Base-by-base conservation (phyloP, 2,888 invertebrate genomes). In the Synergus itoensis region DNA sequence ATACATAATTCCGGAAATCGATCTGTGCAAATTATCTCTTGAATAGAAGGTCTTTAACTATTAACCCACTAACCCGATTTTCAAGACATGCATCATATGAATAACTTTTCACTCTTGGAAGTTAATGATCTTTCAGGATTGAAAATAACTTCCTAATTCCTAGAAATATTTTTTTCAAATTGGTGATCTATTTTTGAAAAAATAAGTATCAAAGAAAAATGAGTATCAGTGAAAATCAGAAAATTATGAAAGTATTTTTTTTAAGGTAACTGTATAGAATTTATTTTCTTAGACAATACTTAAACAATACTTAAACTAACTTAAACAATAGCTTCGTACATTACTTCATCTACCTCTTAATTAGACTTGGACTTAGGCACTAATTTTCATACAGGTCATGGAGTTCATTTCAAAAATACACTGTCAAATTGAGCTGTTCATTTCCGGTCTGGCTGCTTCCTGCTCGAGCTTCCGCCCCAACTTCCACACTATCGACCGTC, bases 341-440 rank as follows among this genome's bases (percentile, higher is more conserved):
- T 57, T 73, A 53, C 48, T 67, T 67, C 45, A 43, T 67, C 67
- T 43, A 57, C 8, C 3, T n/a, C 53, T 57, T 21, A 45, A 41
- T 48, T 53, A n/a, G 48, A 28, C 48, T 53, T 53, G 18, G 48
- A 28, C 48, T 53, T 53, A 43, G 69, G 48, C 14, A 48, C 8
- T 53, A 53, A 53, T 53, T 69, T 69, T 53, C 53, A 16, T 48
- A 36, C 12, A 67, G 21, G 43, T 53, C 45, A 67, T 77, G 28
- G 8, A 45, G 21, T 45, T 62, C 8, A 45, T 67, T 60, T 91
- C 92, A 95, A 92, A 95, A 95, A 92, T 95, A 95, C n/a, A 95
- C 95, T 80, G 95, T 95, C 88, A 95, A 94, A 92, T 95, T 95
- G 91, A 95, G 94, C 91, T 95, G 94, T 84, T 95, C 95, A 79